Evolutionary conservation across 2,797 vertebrate genomes (phyloP), one percentile per base, ranked within the genome.

Genomic region (Sebastes diaconus): DNA sequence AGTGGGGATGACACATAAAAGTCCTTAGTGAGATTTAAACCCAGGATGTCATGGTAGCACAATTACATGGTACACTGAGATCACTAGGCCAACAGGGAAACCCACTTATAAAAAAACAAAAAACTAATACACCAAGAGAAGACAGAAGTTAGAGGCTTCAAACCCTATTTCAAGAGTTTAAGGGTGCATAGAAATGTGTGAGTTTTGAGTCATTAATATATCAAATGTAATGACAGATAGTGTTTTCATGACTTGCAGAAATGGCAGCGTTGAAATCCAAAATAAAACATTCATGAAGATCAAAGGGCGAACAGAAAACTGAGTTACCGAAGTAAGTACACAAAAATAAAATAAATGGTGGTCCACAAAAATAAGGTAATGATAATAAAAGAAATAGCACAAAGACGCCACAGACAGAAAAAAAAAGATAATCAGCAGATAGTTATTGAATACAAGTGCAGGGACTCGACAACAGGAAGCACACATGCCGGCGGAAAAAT

Each of bases 401-500:
- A 55, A 59, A 72, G 69, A 79, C 1, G 24, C 8, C 11, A 55
- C 1, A 75, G 27, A 80, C 25, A 82, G 13, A 65, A 73, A 73
- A 73, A 73, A 32, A 73, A 46, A 46, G 50, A 69, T n/a, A 50
- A 67, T 69, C 34, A 79, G 79, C 34, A 61, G 50, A 81, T 14
- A 79, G 63, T 67, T 36, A 71, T 9, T 61, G 68, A 77, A 59
- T 18, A 79, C 20, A 30, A 58, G 79, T 85, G 84, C 73, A 84
- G 42, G 78, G 64, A 73, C 30, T 65, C 0, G 61, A 83, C 68
- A 42, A 90, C 73, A 88, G 73, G 70, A 88, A 85, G 79, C 77
- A 84, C 76, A 87, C 92, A 92, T 92, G 92, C 90, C 74, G 73
- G 76, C 60, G 81, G 30, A 86, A 84, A 84, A 75, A 75, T 52